Percentiles rank a stretch among this genome's conserved stretches.
Evolutionary conservation across 1,140 invertebrate genomes (phyloP).

Genomic region (Cydia amplana): DNA sequence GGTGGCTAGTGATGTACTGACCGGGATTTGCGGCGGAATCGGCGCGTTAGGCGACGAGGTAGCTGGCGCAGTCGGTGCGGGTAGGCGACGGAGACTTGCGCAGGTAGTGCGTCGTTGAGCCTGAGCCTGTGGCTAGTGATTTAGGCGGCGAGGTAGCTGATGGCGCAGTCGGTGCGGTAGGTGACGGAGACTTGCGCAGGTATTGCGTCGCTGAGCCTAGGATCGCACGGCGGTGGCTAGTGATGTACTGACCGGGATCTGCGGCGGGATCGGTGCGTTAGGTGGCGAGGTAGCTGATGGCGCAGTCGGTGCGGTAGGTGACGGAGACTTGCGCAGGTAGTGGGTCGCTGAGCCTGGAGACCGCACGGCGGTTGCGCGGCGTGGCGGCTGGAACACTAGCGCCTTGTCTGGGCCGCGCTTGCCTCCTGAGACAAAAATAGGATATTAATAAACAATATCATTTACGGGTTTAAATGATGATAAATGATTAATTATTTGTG

Average conservation of each 20-base stretch:
- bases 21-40: slow-evolving; percentile 50
- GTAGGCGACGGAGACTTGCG: slow-evolving; percentile 94
- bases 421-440: slow-evolving; percentile 48
- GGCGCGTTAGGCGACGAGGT: slow-evolving; percentile 56
- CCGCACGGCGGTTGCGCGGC: slow-evolving; percentile 81
- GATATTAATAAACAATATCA: too few relatives aligned
- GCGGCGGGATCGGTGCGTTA: slow-evolving; percentile 55
- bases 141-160: slow-evolving; percentile 57
- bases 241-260: slow-evolving; percentile 45
- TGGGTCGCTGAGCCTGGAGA: slow-evolving; percentile 85
- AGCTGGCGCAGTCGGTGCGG: slow-evolving; percentile 77
- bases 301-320: slow-evolving; percentile 85
- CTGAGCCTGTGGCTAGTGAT: slow-evolving; percentile 39
- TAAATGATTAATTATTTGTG: too few relatives aligned
- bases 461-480: too few relatives aligned
- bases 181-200: slow-evolving; percentile 93
- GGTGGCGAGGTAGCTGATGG: slow-evolving; percentile 62
- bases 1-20: slow-evolving; percentile 67
- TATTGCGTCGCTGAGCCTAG: slow-evolving; percentile 87
- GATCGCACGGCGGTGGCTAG: background rate
- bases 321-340: slow-evolving; percentile 93
- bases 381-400: slow-evolving; percentile 81
- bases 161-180: slow-evolving; percentile 84
- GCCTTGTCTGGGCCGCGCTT: slow-evolving; percentile 76
- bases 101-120: slow-evolving; percentile 87